Conservation (phyloP, 2,888 invertebrate genomes). For the Sinodicranocentrus sp. region DNA sequence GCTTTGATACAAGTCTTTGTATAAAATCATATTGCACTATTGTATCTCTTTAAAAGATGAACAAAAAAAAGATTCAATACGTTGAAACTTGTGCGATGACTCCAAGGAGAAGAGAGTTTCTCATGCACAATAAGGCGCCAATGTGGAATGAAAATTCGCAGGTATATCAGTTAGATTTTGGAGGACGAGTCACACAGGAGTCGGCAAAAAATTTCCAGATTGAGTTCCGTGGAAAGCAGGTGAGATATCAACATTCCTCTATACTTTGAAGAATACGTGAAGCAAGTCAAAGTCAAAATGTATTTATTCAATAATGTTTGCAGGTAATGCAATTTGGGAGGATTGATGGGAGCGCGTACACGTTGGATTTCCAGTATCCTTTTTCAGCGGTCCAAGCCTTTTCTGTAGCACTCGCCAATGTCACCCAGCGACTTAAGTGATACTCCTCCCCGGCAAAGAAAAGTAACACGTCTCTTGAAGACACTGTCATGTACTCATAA, state of each 20-base stretch:
- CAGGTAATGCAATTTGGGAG: slow-evolving; percentile 99
- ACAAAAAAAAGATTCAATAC: slow-evolving; percentile 82
- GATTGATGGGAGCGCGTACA: slow-evolving; percentile 99
- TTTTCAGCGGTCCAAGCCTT: slow-evolving; percentile 99
- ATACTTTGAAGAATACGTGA: neutral
- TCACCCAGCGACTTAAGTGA: slow-evolving; percentile 95
- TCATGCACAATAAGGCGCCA: slow-evolving; percentile 98
- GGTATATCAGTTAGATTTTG: slow-evolving; percentile 99
- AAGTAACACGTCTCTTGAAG: slow-evolving; percentile 29
- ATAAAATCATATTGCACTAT: neutral
- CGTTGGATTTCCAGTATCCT: slow-evolving; percentile 98
- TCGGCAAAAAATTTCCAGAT: slow-evolving; percentile 99
- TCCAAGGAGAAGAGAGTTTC: slow-evolving; percentile 85
- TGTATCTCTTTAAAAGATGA: slow-evolving; percentile 77
- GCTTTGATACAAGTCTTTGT: neutral
- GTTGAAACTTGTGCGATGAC: slow-evolving; percentile 75
- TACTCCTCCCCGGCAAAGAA: slow-evolving; percentile 43
- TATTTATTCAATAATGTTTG: neutral
- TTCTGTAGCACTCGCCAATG: slow-evolving; percentile 97
- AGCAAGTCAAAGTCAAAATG: too few species aligned
- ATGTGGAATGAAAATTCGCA: slow-evolving; percentile 99
- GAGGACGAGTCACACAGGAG: slow-evolving; percentile 98
- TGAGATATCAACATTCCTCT: slow-evolving; percentile 78
- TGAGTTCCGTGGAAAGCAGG: slow-evolving; percentile 97
- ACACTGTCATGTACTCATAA: slow-evolving; percentile 43